Base-by-base conservation (phyloP, 2,113 vertebrate species). In the Ploceus nigricollis region DNA sequence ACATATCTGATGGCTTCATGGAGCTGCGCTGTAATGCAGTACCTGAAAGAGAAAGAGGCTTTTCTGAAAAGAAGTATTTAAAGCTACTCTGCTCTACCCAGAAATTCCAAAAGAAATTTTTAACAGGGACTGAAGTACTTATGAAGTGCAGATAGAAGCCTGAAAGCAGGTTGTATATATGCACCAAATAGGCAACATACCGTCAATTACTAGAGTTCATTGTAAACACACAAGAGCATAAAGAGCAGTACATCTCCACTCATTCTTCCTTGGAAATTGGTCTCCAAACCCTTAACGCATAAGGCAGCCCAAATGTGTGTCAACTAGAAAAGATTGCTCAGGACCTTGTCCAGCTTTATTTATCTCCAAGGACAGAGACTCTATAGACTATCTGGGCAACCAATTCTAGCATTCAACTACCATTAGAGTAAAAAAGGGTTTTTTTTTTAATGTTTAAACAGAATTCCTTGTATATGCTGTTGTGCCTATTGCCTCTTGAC, bases 1-100 rank as follows among this genome's bases (percentile, higher is more conserved):
- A 98, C 66, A 98, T 48, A 70, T 99, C 98, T 64, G 98, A 96
- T 21, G 98, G 98, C 84, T 96, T 98, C 31, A 96, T 57, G 42
- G 96, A 94, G 82, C 96, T 98, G 90, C 97, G 97, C 73, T 40
- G 86, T 14, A 96, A 89, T 83, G 98, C 96, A 72, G 98, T 94
- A 95, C 97, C 98, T 98, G 86, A n/a, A 79, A 90, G 19, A 72
- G 4, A 90, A 58, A 83, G 39, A 54, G 19, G 6, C 18, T 92
- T 70, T 64, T 65, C 48, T 63, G 35, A 73, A 90, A 94, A 91
- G 2, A 53, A 68, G 10, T 57, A 44, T 75, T 64, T 86, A 75
- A 79, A 45, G 11, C 27, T 20, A 75, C 21, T 56, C 9, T 10
- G 39, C 8, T 65, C 42, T 35, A 39, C 7, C 39, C 70, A 60